Evolutionary conservation across 2,888 invertebrate genomes (phyloP), one percentile per base, ranked within the genome.

Genomic region (Pediacus dermestoides): DNA sequence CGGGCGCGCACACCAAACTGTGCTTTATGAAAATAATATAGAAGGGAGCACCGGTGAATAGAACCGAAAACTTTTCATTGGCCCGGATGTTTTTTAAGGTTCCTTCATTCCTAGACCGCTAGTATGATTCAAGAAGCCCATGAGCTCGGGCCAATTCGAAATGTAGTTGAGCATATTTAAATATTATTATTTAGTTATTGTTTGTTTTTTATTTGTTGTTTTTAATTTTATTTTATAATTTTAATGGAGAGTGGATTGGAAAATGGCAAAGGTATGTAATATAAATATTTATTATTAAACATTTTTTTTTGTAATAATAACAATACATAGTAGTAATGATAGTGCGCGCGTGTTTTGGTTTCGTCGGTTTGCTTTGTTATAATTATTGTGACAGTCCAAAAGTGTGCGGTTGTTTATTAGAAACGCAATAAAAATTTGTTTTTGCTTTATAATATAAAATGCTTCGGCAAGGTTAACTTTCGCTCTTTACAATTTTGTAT

Each of bases 51-150:
- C 6, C n/a, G n/a, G 21, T 18, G 25, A 14, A 40, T 39, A 42
- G 44, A 39, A 30, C 46, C 12, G 26, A 28, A 43, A 52, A 54
- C 47, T 52, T 60, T 58, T 59, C 57, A 63, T 64, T 64, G 65
- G 65, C 58, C 60, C 60, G 57, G 52, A 57, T 53, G 52, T 60
- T 63, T 63, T 63, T 63, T 60, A 61, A 62, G 63, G 60, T 61
- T 60, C 56, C 57, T 58, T 55, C 55, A 53, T 54, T 57, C 52
- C 53, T 57, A 58, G 59, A 57, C 58, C 58, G 53, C 51, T 60
- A 61, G 61, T 60, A 52, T 55, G 54, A 43, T 53, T 55, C 55
- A 53, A 59, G 57, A 56, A 55, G 60, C 53, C 58, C 54, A 53
- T 52, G 58, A 50, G 58, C 49, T 50, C 52, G 59, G 55, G 53